Evolutionary conservation across 2,888 invertebrate genomes (phyloP), one percentile per base, ranked within the genome.

Genomic region (Aethes cnicana): DNA sequence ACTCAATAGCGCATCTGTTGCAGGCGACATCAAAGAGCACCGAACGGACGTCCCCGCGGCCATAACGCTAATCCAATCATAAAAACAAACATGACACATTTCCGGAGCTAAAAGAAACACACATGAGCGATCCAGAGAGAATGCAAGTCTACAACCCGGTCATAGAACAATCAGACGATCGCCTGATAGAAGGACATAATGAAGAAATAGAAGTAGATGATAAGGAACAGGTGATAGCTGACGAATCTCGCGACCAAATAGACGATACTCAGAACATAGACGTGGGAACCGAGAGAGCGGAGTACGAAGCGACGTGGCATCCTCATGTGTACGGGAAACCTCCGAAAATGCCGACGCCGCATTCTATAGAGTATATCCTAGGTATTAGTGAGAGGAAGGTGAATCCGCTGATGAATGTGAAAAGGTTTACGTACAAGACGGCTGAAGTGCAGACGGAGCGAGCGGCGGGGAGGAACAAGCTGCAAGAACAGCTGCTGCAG

Each of bases 321-420:
- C 95, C 96, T 23, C 97, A 97, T 78, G 95, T 97, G 14, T 97
- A 97, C 77, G 94, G 93, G 2, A 94, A 94, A 64, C 94, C 96
- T 7, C 95, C 95, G 6, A 93, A 93, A 64, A 92, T 92, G 47
- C 96, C 96, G 1, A 97, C 97, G 1, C 95, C 97, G 3, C 96
- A 97, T 80, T 92, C 94, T 28, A 97, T 98, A 71, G 94, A 95
- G 59, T 95, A 97, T 74, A 97, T 97, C 61, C 90, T 98, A 64
- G 96, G 96, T 14, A 84, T 93, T 7, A 74, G 66, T 32, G 74
- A 76, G 18, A 61, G 63, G 35, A 49, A 53, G 5, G 72, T 80
- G 11, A 82, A 76, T 61, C 80, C 83, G 46, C 59, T 86, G 53
- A 81, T 84, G 62, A 81, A 74, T 50, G 79, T 84, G 4, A 87